These are phyloP conservation scores for Aleiodes alternator DNA, from an alignment of 2,888 invertebrate species.

Conservation along the genomic window DNA sequence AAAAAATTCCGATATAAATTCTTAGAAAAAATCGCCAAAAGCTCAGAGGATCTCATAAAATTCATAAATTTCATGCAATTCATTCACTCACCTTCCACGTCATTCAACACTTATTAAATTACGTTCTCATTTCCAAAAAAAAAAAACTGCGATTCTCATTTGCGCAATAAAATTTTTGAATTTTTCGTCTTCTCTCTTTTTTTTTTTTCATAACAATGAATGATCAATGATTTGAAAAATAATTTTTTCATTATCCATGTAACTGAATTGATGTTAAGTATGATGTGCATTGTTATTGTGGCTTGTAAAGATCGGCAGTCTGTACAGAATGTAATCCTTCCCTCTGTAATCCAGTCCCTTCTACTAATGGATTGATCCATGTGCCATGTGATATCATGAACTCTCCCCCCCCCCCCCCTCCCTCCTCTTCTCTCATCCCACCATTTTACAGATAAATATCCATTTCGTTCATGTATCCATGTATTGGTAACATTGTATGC, in stretches of 20 bases:
- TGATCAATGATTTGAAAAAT: not conserved
- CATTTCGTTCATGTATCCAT: constrained; percentile 60
- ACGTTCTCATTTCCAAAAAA: not conserved
- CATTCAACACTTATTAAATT: constrained; percentile 27
- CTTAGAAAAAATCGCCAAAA: too few relatives aligned
- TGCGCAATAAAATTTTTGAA: not conserved
- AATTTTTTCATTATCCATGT: too few relatives aligned
- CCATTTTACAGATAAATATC: constrained; percentile 51
- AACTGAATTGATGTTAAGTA: too few relatives aligned
- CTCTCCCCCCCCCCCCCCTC: not conserved
- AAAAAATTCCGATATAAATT: too few relatives aligned
- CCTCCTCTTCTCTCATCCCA: too few relatives aligned
- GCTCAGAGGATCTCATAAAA: not conserved
- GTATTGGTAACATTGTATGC: constrained; percentile 12
- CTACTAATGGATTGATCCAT: constrained; percentile 69
- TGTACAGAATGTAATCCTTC: constrained; percentile 43
- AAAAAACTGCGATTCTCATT: not conserved
- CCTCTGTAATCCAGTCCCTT: constrained; percentile 62
- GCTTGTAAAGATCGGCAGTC: not conserved
- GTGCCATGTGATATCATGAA: constrained; percentile 60
- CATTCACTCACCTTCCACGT: constrained; percentile 34
- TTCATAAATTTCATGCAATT: constrained; percentile 4
- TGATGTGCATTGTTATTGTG: too few relatives aligned
- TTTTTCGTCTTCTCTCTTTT: not conserved
- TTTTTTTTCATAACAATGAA: not conserved